phyloP scores from a whole-genome alignment of 2,888 invertebrate species.

The Hypomecis punctinalis region DNA sequence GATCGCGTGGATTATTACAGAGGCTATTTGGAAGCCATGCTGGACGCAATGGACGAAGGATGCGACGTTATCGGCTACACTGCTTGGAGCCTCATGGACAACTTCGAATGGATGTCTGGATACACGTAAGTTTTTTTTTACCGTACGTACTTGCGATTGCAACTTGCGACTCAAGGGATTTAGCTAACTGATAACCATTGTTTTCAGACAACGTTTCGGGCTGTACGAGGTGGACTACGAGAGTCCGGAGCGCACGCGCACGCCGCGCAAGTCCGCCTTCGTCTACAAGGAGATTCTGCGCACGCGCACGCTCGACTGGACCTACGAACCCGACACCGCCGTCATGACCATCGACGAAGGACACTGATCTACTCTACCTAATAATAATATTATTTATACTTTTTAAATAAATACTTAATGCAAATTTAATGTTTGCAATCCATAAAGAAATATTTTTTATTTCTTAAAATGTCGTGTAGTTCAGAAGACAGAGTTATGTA shows the following conservation, averaged over 20 bases:
- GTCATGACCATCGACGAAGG: slow-evolving; percentile 49
- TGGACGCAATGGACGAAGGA: slow-evolving; percentile 72
- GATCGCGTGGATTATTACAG: slow-evolving; percentile 67
- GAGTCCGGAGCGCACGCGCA: slow-evolving; percentile 83
- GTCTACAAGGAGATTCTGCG: slow-evolving; percentile 80
- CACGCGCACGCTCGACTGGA: slow-evolving; percentile 57
- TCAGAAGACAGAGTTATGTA: no score
- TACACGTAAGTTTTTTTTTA: slow-evolving; percentile 70
- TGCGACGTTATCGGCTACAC: slow-evolving; percentile 78
- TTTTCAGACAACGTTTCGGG: slow-evolving; percentile 85
- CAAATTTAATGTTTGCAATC: no score
- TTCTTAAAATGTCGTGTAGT: no score
- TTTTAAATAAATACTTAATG: not conserved
- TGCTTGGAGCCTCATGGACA: slow-evolving; percentile 86
- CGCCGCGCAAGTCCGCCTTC: slow-evolving; percentile 85
- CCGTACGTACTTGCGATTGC: no score
- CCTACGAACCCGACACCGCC: slow-evolving; percentile 53
- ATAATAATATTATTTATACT: not conserved
- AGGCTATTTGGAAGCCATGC: slow-evolving; percentile 65
- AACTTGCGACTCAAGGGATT: no score
- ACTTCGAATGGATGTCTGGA: slow-evolving; percentile 85
- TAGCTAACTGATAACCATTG: no score
- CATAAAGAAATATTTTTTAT: no score
- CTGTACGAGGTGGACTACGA: slow-evolving; percentile 87
- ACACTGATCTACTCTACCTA: slow-evolving; percentile 32